Conservation (phyloP, 2,113 vertebrate genomes). For the Thamnophis sirtalis region DNA sequence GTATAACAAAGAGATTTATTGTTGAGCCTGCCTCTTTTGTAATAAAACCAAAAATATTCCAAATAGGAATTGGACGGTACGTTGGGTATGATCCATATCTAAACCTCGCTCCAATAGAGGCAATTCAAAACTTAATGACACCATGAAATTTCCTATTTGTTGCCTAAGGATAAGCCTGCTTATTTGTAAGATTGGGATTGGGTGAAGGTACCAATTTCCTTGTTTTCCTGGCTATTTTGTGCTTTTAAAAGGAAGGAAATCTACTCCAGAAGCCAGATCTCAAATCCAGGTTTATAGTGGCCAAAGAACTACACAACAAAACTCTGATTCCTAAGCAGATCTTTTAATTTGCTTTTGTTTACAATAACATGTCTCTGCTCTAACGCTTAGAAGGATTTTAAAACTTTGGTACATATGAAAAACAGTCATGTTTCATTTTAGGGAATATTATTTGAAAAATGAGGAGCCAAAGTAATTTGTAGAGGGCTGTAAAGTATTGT, state of each 20-base stretch:
- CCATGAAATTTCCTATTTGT: not conserved
- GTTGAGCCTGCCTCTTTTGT: not conserved
- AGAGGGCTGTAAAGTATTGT: too few species aligned
- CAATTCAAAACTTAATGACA: not conserved
- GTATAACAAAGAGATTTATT: not conserved
- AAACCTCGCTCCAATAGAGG: not conserved
- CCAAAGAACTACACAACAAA: not conserved
- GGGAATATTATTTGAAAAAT: not conserved
- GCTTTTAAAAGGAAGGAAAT: constrained; percentile 10
- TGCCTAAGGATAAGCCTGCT: not conserved
- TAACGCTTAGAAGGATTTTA: not conserved
- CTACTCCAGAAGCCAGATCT: not conserved
- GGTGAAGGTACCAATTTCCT: not conserved
- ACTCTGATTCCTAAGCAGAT: not conserved
- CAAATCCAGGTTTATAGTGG: not conserved
- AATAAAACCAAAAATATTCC: not conserved
- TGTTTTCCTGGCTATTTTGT: not conserved
- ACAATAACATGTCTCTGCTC: not conserved
- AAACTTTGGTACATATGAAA: not conserved
- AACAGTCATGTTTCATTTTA: not conserved
- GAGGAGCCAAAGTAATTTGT: not conserved
- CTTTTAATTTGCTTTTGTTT: not conserved
- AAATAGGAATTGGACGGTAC: not conserved
- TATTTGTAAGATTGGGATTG: not conserved
- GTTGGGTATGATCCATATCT: not conserved